These are phyloP conservation scores for Etheostoma cragini DNA, from an alignment of 2,113 vertebrate genomes.

Conservation along the genomic window DNA sequence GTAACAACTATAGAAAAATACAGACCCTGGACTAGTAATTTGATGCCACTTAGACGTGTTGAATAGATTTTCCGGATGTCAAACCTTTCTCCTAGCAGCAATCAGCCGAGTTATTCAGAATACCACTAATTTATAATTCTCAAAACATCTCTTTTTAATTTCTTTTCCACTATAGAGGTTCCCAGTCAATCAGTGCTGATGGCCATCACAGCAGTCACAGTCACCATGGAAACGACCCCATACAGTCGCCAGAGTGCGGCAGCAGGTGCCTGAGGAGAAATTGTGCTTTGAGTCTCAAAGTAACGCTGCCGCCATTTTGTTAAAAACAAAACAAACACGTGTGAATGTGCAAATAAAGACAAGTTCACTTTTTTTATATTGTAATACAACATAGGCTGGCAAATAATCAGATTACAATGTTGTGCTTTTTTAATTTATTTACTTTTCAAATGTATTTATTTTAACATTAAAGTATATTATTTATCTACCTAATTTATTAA, in stretches of 20 bases:
- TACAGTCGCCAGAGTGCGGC: slow-evolving; percentile 75
- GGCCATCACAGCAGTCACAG: slow-evolving; percentile 61
- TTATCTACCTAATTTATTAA: slow-evolving; percentile 74
- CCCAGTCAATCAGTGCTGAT: slow-evolving; percentile 67
- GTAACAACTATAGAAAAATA: slow-evolving; percentile 65
- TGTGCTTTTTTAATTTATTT: slow-evolving; percentile 69
- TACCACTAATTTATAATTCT: slow-evolving; percentile 60
- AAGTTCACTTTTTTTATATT: slow-evolving; percentile 80
- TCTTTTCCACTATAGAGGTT: slow-evolving; percentile 50
- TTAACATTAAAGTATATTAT: slow-evolving; percentile 63
- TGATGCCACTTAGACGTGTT: slow-evolving; percentile 56
- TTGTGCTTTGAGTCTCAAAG: slow-evolving; percentile 78
- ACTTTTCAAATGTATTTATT: slow-evolving; percentile 70
- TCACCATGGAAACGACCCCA: slow-evolving; percentile 73
- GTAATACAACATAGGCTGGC: slow-evolving; percentile 70
- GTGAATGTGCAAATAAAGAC: slow-evolving; percentile 74
- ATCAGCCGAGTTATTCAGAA: slow-evolving; percentile 65
- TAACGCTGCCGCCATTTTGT: slow-evolving; percentile 78
- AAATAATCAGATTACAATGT: slow-evolving; percentile 67
- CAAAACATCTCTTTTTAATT: slow-evolving; percentile 43
- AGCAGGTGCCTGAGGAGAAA: slow-evolving; percentile 82
- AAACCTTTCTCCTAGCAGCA: slow-evolving; percentile 55
- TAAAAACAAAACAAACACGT: slow-evolving; percentile 47
- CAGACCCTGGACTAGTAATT: slow-evolving; percentile 71
- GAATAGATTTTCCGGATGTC: slow-evolving; percentile 59